A percentile compares a stretch with the other conserved stretches of the same genome.
Conservation (phyloP, 1,140 invertebrate genomes). For the Coptotermes formosanus region DNA sequence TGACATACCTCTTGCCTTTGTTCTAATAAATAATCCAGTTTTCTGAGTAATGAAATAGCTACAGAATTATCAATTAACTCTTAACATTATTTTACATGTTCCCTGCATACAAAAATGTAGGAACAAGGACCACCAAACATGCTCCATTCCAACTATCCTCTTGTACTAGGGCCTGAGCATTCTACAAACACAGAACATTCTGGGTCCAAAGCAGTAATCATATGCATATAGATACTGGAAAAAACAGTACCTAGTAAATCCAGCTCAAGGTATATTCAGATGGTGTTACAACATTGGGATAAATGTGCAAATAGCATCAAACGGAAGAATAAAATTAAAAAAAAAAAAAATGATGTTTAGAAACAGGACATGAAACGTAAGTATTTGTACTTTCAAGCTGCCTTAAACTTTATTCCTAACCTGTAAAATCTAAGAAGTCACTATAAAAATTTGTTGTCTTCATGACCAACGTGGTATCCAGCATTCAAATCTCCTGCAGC, state of each 20-base stretch:
- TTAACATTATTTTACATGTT: not conserved
- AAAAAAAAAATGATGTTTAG: not conserved
- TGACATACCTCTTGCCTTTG: too few species aligned
- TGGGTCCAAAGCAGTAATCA: not conserved
- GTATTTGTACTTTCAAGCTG: not conserved
- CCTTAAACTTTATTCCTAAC: not conserved
- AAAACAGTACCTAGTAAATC: not conserved
- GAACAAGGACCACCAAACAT: not conserved
- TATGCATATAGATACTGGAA: not conserved
- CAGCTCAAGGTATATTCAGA: not conserved
- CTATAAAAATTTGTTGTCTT: not conserved
- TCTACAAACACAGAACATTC: constrained; percentile 5
- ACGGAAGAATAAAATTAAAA: not conserved
- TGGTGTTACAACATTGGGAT: not conserved
- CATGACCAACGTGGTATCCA: not conserved
- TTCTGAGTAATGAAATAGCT: too few species aligned
- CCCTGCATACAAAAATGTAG: not conserved
- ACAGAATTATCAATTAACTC: too few species aligned
- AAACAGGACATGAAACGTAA: not conserved
- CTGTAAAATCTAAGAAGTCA: not conserved
- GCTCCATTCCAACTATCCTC: not conserved
- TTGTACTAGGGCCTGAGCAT: not conserved
- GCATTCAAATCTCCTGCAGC: not conserved
- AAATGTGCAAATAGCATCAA: not conserved
- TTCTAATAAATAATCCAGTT: too few species aligned